Evolutionary conservation across 1,140 invertebrate species (phyloP), one percentile per base, ranked within the genome.

Genomic region (Pristionchus pacificus): DNA sequence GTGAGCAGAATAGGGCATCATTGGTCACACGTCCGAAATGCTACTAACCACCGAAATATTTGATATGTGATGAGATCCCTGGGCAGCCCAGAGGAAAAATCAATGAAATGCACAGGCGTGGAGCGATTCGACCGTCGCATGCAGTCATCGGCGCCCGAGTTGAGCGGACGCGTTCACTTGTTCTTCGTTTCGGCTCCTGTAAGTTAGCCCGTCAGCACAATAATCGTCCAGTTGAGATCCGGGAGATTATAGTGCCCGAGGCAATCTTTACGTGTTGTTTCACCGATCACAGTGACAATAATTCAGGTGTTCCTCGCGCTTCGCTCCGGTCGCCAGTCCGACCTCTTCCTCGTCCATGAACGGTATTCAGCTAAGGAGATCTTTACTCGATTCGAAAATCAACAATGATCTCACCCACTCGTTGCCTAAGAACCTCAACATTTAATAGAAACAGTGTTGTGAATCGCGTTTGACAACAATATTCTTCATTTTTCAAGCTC

Each of bases 151-250:
- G 71, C 71, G 38, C 31, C 71, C 14, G 71, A 73, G 28, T 49
- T 73, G 10, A 59, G 71, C 58, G 71, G 71, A 28, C 28, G 71
- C 30, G 66, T 73, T 3, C 69, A 73, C 57, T 65, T 63, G 59
- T 73, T 73, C 67, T 69, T 73, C 27, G 71, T 73, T 6, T 73
- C 71, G 15, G 71, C 71, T 15, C 71, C 71, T 1, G 71, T 73
- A 49, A 10, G 38, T 10, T 49, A 19, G 38, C 19, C 6, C 38
- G 38, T 49, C 19, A 49, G 6, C 19, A 49, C 38, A 49, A 6
- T 10, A 49, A n/a, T n/a, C n/a, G n/a, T n/a, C n/a, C n/a, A n/a
- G n/a, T n/a, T n/a, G n/a, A n/a, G n/a, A n/a, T n/a, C n/a, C n/a
- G n/a, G n/a, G n/a, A n/a, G n/a, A n/a, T n/a, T n/a, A n/a, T n/a